phyloP scores from a whole-genome alignment of 2,113 vertebrate genomes.

The Poicephalus meyeri region DNA sequence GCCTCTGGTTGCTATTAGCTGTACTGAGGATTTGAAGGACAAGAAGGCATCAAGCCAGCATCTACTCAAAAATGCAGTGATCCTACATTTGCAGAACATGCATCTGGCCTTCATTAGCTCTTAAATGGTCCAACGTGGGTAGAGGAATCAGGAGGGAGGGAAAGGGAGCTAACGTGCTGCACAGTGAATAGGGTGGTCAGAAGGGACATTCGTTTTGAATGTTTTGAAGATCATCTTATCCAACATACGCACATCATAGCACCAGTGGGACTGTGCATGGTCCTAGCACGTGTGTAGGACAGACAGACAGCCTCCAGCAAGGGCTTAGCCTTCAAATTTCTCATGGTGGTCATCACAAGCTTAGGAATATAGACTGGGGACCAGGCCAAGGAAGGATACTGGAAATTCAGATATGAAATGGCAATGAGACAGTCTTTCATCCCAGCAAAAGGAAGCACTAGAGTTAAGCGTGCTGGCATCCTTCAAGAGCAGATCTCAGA shows the following conservation, averaged over 20 bases:
- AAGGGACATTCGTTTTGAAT: background rate
- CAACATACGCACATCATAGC: accelerated
- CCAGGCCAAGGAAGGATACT: background rate
- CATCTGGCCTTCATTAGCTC: slow-evolving; percentile 67
- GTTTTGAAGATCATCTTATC: background rate
- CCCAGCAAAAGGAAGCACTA: background rate
- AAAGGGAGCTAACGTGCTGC: background rate
- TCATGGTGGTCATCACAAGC: background rate
- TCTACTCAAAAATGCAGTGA: slow-evolving; percentile 46
- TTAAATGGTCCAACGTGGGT: slow-evolving; percentile 49
- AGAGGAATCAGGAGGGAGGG: background rate
- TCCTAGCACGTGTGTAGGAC: background rate
- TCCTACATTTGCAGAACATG: slow-evolving; percentile 40
- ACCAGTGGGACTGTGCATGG: accelerated
- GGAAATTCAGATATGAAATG: background rate
- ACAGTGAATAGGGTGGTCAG: background rate
- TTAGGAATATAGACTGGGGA: background rate
- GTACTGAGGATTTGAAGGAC: slow-evolving; percentile 48
- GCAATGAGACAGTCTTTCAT: background rate
- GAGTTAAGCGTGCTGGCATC: background rate
- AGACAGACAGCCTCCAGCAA: background rate
- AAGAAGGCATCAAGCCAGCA: slow-evolving; percentile 44
- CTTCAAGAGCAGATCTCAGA: background rate
- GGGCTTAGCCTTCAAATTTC: background rate
- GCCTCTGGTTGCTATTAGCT: slow-evolving; percentile 68